Conservation (phyloP, 2,888 invertebrate species). For the Napeogenes sylphis region DNA sequence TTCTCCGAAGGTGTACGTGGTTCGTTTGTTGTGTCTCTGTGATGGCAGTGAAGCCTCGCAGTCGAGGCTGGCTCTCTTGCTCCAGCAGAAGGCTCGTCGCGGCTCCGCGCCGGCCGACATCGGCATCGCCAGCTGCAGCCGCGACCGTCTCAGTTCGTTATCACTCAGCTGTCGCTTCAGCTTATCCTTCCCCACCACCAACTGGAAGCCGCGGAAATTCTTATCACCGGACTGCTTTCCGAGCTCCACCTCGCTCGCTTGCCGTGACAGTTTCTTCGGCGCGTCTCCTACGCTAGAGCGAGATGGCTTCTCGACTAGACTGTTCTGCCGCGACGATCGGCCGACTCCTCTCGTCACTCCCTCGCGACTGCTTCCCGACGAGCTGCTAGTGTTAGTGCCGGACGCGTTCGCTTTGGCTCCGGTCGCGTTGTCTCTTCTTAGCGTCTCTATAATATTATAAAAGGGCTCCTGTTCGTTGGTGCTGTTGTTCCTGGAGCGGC, state of each 20-base stretch:
- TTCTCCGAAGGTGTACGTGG: conserved; percentile 68
- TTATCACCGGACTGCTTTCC: conserved; percentile 39
- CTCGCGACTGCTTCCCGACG: conserved; percentile 54
- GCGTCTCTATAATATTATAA: conserved; percentile 63
- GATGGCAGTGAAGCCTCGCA: conserved; percentile 48
- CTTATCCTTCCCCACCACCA: conserved; percentile 64
- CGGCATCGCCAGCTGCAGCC: conserved; percentile 65
- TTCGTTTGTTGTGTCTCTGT: conserved; percentile 39
- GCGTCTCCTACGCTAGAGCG: conserved; percentile 45
- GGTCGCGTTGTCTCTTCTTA: conserved; percentile 45
- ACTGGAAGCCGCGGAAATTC: conserved; percentile 56
- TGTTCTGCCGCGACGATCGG: conserved; percentile 54
- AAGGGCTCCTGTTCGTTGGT: conserved; percentile 60
- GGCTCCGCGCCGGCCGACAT: conserved; percentile 74
- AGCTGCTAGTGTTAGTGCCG: conserved; percentile 56
- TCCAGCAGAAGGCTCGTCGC: conserved; percentile 58
- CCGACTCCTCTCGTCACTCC: conserved; percentile 36
- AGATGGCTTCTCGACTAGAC: conserved; percentile 53
- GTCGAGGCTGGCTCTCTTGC: conserved; percentile 55
- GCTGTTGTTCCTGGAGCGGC: conserved; percentile 51
- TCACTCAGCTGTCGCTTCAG: conserved; percentile 67
- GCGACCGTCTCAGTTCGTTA: conserved; percentile 58
- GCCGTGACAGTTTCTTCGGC: conserved; percentile 48
- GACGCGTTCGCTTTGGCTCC: conserved; percentile 36
- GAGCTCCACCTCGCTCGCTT: conserved; percentile 60